Conservation (phyloP, 2,888 invertebrate genomes). For the Lacanobia wlatinum region DNA sequence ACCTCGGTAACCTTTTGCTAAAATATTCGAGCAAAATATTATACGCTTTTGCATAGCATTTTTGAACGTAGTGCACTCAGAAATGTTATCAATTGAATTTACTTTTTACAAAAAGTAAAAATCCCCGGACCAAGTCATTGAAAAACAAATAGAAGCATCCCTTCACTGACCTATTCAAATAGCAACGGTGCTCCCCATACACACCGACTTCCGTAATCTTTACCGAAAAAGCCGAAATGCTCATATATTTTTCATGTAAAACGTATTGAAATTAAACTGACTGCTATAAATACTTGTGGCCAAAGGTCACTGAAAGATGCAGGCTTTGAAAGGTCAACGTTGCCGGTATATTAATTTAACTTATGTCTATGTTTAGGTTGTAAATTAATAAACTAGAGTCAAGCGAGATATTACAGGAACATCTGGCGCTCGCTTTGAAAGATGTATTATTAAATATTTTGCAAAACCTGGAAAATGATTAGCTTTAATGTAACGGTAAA, state of each 20-base stretch:
- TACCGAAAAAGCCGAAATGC: conserved; percentile 2
- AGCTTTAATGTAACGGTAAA: background rate
- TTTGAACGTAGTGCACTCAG: conserved; percentile 34
- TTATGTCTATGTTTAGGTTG: conserved; percentile 40
- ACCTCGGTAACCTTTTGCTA: conserved; percentile 32
- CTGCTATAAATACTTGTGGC: conserved; percentile 31
- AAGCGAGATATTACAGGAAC: conserved; percentile 11
- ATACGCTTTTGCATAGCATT: conserved; percentile 26
- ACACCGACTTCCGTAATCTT: conserved; percentile 24
- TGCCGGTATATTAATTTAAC: conserved; percentile 32
- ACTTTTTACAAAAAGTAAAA: conserved; percentile 7
- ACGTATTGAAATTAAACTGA: conserved; percentile 20
- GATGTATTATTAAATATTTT: conserved; percentile 51
- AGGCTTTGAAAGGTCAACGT: conserved; percentile 46
- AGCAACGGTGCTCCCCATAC: background rate
- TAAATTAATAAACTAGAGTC: conserved; percentile 52
- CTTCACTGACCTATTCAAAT: conserved; percentile 36
- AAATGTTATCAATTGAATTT: conserved; percentile 19
- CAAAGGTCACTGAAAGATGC: conserved; percentile 28
- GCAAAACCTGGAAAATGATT: conserved; percentile 21
- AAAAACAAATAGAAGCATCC: conserved; percentile 27
- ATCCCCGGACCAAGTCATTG: background rate
- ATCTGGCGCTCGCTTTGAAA: conserved; percentile 37
- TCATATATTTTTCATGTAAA: conserved; percentile 22
- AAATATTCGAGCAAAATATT: conserved; percentile 36